phyloP scores from a whole-genome alignment of 2,797 vertebrate species.

The Acrocephalus scirpaceus region DNA sequence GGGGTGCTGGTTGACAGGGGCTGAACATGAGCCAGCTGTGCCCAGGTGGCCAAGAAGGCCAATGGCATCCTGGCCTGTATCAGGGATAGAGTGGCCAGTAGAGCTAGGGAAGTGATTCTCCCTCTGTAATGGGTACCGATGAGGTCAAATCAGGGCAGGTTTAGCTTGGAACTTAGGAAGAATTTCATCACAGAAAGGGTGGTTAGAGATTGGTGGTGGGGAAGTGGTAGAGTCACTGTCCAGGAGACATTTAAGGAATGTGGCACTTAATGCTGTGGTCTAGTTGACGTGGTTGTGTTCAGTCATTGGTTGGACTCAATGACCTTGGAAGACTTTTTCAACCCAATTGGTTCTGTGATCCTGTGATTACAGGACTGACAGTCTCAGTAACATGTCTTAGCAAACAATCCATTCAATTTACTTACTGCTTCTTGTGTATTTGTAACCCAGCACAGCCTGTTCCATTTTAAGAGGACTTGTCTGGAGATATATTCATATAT shows the following conservation, averaged over 20 bases:
- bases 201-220: background rate
- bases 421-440: background rate
- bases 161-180: background rate
- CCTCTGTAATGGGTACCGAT: background rate
- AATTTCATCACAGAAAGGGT: background rate
- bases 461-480: background rate
- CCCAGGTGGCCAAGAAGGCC: background rate
- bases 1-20: rapidly evolving
- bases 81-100: background rate
- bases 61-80: background rate
- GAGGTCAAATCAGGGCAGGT: background rate
- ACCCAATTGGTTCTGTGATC: background rate
- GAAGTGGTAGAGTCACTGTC: background rate
- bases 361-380: background rate
- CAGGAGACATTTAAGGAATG: background rate
- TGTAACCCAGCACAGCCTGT: background rate
- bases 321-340: background rate
- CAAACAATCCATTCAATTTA: background rate
- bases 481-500: background rate
- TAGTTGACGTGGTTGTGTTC: background rate
- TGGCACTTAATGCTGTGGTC: background rate
- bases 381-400: background rate
- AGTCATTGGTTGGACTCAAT: background rate
- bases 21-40: background rate
- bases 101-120: background rate